A percentile compares a stretch with the other conserved stretches of the same genome.
These are phyloP conservation scores for Sardina pilchardus DNA, from an alignment of 2,113 vertebrate genomes.

Conservation along the genomic window DNA sequence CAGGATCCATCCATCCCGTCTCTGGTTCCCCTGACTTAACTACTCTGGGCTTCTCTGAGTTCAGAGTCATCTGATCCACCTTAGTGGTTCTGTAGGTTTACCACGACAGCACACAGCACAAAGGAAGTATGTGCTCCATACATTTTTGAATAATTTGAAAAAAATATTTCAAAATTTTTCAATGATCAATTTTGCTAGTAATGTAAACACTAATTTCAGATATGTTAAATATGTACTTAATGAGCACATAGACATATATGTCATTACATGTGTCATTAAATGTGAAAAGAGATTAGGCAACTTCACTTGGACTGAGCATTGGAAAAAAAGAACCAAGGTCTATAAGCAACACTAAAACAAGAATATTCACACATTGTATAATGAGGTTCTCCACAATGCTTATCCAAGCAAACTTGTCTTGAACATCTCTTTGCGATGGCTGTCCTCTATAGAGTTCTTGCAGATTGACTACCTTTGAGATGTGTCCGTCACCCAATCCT, in stretches of 20 bases:
- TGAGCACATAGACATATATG: too few relatives aligned
- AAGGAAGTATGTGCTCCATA: too few relatives aligned
- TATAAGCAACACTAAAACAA: too few relatives aligned
- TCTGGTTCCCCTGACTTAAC: neutral
- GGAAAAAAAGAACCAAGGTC: too few relatives aligned
- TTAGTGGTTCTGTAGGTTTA: neutral
- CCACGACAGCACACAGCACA: neutral
- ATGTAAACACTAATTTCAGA: too few relatives aligned
- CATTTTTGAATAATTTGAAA: too few relatives aligned
- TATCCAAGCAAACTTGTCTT: neutral
- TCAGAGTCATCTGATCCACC: neutral
- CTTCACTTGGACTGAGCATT: too few relatives aligned
- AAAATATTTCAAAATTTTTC: neutral
- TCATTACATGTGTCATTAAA: neutral
- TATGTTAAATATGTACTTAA: too few relatives aligned
- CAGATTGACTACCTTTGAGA: neutral
- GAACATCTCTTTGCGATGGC: neutral
- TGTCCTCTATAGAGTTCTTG: neutral
- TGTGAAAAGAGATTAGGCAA: too few relatives aligned
- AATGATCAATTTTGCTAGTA: neutral
- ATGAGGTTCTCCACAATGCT: neutral
- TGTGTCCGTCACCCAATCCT: neutral
- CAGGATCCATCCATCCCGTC: neutral
- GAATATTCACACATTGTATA: neutral
- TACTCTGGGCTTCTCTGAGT: neutral